Conservation (phyloP, 2,797 vertebrate species). For the Myioborus melanocephalus region DNA sequence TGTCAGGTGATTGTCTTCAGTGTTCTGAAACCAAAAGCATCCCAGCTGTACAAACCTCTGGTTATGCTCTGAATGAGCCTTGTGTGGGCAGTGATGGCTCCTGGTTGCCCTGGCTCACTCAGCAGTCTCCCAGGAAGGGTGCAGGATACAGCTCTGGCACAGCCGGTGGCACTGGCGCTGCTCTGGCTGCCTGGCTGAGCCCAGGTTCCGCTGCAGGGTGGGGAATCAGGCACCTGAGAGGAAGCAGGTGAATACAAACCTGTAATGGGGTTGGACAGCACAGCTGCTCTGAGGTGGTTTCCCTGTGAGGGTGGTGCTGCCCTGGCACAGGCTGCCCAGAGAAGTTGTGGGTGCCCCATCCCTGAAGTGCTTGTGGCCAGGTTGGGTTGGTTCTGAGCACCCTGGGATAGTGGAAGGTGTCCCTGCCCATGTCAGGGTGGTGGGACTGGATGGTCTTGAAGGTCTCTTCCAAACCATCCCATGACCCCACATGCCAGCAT, state of each 20-base stretch:
- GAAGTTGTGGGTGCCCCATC: background rate
- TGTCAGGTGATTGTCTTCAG: background rate
- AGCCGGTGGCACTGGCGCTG: background rate
- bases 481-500: accelerated
- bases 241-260: background rate
- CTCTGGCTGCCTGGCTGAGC: background rate
- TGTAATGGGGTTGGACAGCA: accelerated
- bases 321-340: background rate
- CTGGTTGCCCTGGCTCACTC: background rate
- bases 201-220: background rate
- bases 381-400: background rate
- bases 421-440: background rate
- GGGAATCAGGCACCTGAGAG: background rate
- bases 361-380: background rate
- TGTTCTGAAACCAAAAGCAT: background rate
- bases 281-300: background rate
- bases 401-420: background rate
- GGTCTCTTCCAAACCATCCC: background rate
- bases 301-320: background rate
- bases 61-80: background rate
- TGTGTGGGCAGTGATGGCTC: background rate
- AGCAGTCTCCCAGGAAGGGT: background rate
- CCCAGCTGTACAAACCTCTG: background rate
- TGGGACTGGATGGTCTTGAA: background rate
- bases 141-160: accelerated